Evolutionary conservation across 2,113 vertebrate genomes (phyloP).

Genomic region (Limanda limanda): DNA sequence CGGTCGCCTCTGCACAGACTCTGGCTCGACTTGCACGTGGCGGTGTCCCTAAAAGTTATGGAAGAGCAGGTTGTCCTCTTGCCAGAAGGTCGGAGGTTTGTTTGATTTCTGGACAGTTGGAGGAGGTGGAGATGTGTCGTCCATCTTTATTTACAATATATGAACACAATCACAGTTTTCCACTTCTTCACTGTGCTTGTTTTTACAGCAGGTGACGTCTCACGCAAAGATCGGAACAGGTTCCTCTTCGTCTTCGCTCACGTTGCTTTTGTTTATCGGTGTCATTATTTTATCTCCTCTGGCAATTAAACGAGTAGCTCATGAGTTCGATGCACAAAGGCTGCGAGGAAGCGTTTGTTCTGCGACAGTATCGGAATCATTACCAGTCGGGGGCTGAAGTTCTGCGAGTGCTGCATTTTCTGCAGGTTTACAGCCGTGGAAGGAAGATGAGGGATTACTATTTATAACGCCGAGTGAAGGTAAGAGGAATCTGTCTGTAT

Average conservation of each 20-base stretch:
- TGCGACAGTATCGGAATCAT: conserved; percentile 52
- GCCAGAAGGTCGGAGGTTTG: too few relatives aligned
- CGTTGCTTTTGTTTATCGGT: conserved; percentile 34
- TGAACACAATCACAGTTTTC: not conserved
- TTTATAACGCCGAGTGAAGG: conserved; percentile 57
- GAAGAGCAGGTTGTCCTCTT: too few relatives aligned
- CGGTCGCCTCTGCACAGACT: too few relatives aligned
- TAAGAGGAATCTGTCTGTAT: conserved; percentile 54
- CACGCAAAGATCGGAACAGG: conserved; percentile 3
- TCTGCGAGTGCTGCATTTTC: conserved; percentile 33
- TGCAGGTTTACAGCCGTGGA: conserved; percentile 42
- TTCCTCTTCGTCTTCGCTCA: not conserved
- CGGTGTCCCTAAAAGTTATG: conserved; percentile 3
- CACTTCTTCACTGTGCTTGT: not conserved
- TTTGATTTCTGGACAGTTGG: too few relatives aligned
- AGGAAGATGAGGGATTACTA: conserved; percentile 46
- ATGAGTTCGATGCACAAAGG: conserved; percentile 12
- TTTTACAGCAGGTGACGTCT: not conserved
- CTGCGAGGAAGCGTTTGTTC: conserved; percentile 6
- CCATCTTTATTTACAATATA: too few relatives aligned
- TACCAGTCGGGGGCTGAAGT: conserved; percentile 44
- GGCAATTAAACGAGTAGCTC: conserved; percentile 48
- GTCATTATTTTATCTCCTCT: conserved; percentile 37
- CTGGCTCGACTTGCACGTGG: too few relatives aligned
- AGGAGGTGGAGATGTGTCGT: too few relatives aligned